Evolutionary conservation across 2,888 invertebrate genomes (phyloP), one percentile per base, ranked within the genome.

Genomic region (Lapara coniferarum): DNA sequence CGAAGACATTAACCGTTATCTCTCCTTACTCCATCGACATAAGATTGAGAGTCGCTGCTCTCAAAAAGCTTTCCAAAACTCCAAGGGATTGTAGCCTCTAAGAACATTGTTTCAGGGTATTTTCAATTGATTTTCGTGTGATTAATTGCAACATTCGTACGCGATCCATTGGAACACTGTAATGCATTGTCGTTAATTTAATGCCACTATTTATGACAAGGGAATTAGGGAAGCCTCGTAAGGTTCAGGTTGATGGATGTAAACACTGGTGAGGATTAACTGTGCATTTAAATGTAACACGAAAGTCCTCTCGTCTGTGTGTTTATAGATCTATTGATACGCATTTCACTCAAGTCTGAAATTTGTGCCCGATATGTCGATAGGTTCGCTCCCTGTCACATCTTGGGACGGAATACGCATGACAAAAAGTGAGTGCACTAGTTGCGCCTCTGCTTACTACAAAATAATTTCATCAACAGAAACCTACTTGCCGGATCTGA

Each of bases 101-200:
- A 6, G 10, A 3, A 44, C 30, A 30, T 52, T 10, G 44, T 66
- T 25, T 16, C 30, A n/a, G 55, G 37, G 49, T 16, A 37, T 19
- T 51, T 56, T n/a, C n/a, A 37, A 66, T 55, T 55, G 69, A 66
- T 68, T 70, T 68, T 70, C 75, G 70, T 77, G 74, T 76, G 77
- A 75, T 76, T 82, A 73, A 71, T 69, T 70, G 70, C 63, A 69
- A 68, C 77, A 79, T 81, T 82, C 74, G 93, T 91, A 92, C 93
- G 93, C 94, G 94, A 95, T 94, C 94, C 93, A 95, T 94, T 88
- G 93, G 90, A 91, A 95, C 94, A 95, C 94, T 94, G 86, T 92
- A 92, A 93, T 92, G 92, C 85, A 88, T 86, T 89, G 91, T 92
- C 92, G 90, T 93, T 93, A 92, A 91, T 90, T 92, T 93, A 93